Evolutionary conservation across 1,140 invertebrate species (phyloP), one percentile per base, ranked within the genome.

Genomic region (Macrotrachela quadricornifera): DNA sequence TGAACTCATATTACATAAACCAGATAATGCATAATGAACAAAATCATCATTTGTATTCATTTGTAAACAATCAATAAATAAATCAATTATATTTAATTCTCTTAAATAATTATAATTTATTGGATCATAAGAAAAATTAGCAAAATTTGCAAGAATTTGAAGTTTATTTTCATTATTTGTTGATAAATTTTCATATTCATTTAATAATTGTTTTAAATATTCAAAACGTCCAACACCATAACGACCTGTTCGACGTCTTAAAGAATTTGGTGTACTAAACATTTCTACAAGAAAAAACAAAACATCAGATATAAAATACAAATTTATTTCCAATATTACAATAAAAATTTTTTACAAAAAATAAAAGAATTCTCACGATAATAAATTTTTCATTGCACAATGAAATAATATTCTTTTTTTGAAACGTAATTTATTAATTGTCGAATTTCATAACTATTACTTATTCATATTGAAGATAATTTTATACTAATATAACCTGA

Each of bases 101-200:
- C 42, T 30, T 39, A 53, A 53, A 16, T 48, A 60, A 56, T 54
- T 60, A 71, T 83, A 90, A 68, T 92, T 92, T 21, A 88, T 77
- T n/a, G 87, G 86, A 73, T 92, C 86, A 67, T 92, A 91, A 0
- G 84, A 79, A 75, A 92, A 91, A 69, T 91, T 92, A 0, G 83
- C 82, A 56, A 91, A 74, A 71, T 92, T 92, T 13, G 85, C 85
- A 49, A 90, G 70, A 3, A 87, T 79, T 74, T 92, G 85, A 59
- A 78, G 75, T 62, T 81, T 82, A 1, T 78, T 76, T 55, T 87
- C 85, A 10, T 13, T 15, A 9, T 39, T 30, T 16, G 17, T 45
- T 14, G 17, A 13, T 16, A 14, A 11, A 17, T 44, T 9, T 10
- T 50, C 48, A 38, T 38, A 49, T 37, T 54, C 53, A 10, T 54